Evolutionary conservation across 2,888 invertebrate genomes (phyloP).

Genomic region (Lycia hirtaria): DNA sequence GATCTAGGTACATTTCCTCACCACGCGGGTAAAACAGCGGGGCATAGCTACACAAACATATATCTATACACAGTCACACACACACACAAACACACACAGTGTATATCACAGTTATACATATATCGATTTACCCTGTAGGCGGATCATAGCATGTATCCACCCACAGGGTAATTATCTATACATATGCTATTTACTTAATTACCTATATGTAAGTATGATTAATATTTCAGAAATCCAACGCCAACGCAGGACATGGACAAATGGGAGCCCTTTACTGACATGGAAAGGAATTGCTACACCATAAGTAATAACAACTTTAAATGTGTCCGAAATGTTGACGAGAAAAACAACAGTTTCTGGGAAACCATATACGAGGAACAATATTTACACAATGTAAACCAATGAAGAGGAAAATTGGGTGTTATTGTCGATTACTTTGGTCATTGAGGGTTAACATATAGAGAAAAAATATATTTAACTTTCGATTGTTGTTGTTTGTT

Average conservation of each 20-base stretch:
- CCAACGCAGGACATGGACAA: slow-evolving; percentile 42
- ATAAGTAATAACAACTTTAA: slow-evolving; percentile 59
- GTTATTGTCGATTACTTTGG: background rate
- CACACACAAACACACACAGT: too few species aligned
- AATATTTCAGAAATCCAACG: slow-evolving; percentile 71
- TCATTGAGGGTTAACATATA: background rate
- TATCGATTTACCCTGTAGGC: too few species aligned
- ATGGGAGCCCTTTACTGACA: slow-evolving; percentile 70
- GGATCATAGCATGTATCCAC: too few species aligned
- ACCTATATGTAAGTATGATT: background rate
- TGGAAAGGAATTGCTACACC: slow-evolving; percentile 59
- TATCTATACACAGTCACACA: too few species aligned
- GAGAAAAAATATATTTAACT: background rate
- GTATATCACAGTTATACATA: too few species aligned
- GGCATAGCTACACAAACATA: too few species aligned
- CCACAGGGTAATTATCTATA: too few species aligned
- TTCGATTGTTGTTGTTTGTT: background rate
- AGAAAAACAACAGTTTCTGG: slow-evolving; percentile 67
- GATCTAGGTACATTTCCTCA: too few species aligned
- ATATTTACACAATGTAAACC: slow-evolving; percentile 13
- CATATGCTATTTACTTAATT: too few species aligned
- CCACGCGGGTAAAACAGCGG: too few species aligned
- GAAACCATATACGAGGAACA: slow-evolving; percentile 66
- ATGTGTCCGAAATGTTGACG: slow-evolving; percentile 56
- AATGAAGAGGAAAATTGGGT: slow-evolving; percentile 7